These are phyloP conservation scores for Otolemur garnettii DNA, from an alignment of 2,113 vertebrate genomes.

Conservation along the genomic window DNA sequence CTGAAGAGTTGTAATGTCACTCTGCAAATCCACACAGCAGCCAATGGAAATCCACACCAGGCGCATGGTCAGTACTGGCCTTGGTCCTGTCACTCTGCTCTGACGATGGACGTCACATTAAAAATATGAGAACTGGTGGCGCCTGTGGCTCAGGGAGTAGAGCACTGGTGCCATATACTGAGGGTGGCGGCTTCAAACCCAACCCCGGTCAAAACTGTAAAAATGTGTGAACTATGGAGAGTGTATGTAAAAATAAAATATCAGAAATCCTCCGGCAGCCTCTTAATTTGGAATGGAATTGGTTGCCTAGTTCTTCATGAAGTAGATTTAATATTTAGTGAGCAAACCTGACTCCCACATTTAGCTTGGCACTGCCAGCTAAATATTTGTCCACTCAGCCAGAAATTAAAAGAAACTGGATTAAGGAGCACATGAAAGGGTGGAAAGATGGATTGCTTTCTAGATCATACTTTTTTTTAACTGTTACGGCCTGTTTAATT, in stretches of 20 bases:
- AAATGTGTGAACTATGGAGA: fast-evolving
- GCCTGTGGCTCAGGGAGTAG: too few relatives aligned
- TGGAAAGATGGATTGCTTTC: neutral
- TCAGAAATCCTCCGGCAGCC: too few relatives aligned
- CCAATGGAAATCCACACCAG: conserved; percentile 16
- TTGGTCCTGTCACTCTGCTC: neutral
- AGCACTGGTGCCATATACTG: too few relatives aligned
- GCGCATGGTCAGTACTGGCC: fast-evolving
- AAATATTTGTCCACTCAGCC: neutral
- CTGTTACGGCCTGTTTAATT: neutral
- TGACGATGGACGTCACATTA: neutral
- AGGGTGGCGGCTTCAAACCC: too few relatives aligned
- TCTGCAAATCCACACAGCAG: conserved; percentile 39
- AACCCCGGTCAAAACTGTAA: too few relatives aligned
- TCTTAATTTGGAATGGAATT: neutral
- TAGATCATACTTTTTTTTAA: neutral
- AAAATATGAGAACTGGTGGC: too few relatives aligned
- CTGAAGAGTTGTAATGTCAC: conserved; percentile 51
- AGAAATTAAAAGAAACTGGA: neutral
- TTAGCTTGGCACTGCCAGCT: neutral
- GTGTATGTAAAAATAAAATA: neutral
- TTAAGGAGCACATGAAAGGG: neutral
- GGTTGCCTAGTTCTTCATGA: neutral
- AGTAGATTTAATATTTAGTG: neutral
- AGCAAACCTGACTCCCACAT: neutral